These are phyloP conservation scores for Rissa tridactyla DNA, from an alignment of 2,113 vertebrate genomes.

Conservation along the genomic window DNA sequence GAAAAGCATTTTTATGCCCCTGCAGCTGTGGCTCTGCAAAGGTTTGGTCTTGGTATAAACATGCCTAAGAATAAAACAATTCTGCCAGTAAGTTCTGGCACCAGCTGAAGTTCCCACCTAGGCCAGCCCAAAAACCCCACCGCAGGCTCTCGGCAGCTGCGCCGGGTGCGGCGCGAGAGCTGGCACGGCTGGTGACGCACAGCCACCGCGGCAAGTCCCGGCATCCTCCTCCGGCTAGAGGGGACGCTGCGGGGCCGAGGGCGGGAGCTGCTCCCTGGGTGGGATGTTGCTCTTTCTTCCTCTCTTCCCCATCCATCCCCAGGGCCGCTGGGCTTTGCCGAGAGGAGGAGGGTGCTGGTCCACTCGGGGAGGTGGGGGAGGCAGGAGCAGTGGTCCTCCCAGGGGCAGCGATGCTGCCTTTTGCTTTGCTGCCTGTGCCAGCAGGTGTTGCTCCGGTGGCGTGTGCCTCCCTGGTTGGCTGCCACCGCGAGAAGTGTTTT, in stretches of 20 bases:
- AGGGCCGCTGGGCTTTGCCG: fast-evolving
- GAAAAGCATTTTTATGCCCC: background rate
- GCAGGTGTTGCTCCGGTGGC: background rate
- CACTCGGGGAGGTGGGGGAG: fast-evolving
- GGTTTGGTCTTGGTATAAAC: background rate
- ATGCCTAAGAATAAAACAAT: background rate
- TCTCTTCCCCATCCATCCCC: fast-evolving
- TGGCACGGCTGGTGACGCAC: fast-evolving
- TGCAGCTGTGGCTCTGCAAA: background rate
- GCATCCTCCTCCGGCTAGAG: fast-evolving
- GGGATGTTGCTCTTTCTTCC: background rate
- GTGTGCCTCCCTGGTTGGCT: background rate
- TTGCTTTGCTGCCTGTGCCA: background rate
- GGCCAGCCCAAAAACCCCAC: background rate
- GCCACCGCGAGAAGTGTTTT: background rate
- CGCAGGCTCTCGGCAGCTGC: background rate
- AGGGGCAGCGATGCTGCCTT: background rate
- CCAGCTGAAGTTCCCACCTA: background rate
- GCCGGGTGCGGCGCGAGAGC: fast-evolving
- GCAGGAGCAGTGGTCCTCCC: background rate
- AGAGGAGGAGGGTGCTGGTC: background rate
- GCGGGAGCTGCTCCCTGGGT: fast-evolving
- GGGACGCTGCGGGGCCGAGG: background rate
- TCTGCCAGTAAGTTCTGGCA: background rate
- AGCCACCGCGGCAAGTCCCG: fast-evolving